A percentile compares a stretch with the other conserved stretches of the same genome.
Evolutionary conservation across 1,140 invertebrate genomes (phyloP).

Genomic region (Drosophila ambigua): DNA sequence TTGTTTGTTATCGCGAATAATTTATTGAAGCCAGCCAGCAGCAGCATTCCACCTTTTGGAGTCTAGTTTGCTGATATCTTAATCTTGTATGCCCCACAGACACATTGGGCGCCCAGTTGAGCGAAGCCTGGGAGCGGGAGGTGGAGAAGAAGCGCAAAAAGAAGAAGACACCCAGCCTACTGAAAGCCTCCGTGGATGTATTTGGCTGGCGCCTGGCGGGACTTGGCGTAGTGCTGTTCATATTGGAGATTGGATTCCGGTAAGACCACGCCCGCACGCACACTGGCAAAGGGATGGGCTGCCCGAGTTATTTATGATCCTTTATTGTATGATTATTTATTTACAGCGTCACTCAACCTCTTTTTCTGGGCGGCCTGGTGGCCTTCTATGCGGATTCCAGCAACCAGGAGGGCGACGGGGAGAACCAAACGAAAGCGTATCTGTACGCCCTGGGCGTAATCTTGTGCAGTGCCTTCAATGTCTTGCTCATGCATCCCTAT

Average conservation of each 20-base stretch:
- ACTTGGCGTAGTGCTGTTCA: slow-evolving; percentile 70
- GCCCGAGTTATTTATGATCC: slow-evolving; percentile 52
- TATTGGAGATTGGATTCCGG: slow-evolving; percentile 80
- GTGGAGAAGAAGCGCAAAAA: slow-evolving; percentile 71
- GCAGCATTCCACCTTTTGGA: slow-evolving; percentile 7
- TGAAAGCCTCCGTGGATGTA: slow-evolving; percentile 68
- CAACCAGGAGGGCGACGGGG: slow-evolving; percentile 83
- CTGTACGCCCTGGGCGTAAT: slow-evolving; percentile 88
- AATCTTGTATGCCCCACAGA: slow-evolving; percentile 45
- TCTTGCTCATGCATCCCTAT: slow-evolving; percentile 90
- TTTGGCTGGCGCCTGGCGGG: slow-evolving; percentile 73
- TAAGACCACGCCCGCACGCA: slow-evolving; percentile 48
- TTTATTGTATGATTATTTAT: slow-evolving; percentile 27
- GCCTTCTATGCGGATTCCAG: slow-evolving; percentile 87
- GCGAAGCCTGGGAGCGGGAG: slow-evolving; percentile 76
- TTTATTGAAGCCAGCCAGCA: slow-evolving; percentile 13
- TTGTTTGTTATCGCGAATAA: slow-evolving; percentile 12
- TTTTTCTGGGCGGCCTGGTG: slow-evolving; percentile 89
- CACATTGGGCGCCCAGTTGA: slow-evolving; percentile 65
- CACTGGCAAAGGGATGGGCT: not conserved
- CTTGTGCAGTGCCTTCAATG: slow-evolving; percentile 88
- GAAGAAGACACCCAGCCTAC: slow-evolving; percentile 73
- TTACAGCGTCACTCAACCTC: slow-evolving; percentile 89
- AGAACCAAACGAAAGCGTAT: slow-evolving; percentile 86
- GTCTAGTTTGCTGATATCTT: slow-evolving; percentile 27